Evolutionary conservation across 2,888 invertebrate species (phyloP), one percentile per base, ranked within the genome.

Genomic region (Acanthosepion lycidas): DNA sequence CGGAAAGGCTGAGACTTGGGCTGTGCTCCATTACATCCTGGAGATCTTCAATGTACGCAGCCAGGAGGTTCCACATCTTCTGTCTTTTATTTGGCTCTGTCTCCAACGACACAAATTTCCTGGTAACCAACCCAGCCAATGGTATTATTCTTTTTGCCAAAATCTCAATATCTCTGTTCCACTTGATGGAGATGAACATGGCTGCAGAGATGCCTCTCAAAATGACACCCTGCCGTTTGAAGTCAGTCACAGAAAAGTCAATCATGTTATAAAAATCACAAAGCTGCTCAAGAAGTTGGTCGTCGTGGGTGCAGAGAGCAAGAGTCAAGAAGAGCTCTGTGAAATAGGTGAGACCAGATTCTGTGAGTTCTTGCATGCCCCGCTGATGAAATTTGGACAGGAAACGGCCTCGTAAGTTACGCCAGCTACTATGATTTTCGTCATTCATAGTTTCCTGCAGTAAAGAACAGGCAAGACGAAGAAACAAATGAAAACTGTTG

Each of bases 341-440:
- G 91, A 97, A 96, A 95, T 97, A 96, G 92, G 96, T 95, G 53
- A 97, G 95, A 12, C 97, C 97, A 15, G 95, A 95, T 94, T 97
- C 97, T 26, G 95, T 95, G 93, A 97, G 94, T 94, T 97, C 97
- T 95, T 96, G 96, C 94, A 97, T 96, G 48, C 97, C 95, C 20
- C 96, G 95, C 78, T 95, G 95, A 94, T 97, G 96, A 94, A 97
- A 97, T 96, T 97, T 97, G 51, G 97, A 96, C 94, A 96, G 96
- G 53, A 97, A 96, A 94, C 97, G 96, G 51, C 97, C 97, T 94
- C 96, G 97, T 91, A 97, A 95, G 95, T 96, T 96, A 95, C 96
- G 96, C 97, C 97, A 97, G 91, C 96, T 96, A 64, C 95, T 95
- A 33, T 95, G 95, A 18, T 95, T 95, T 8, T 95, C 95, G n/a